phyloP scores from a whole-genome alignment of 2,797 vertebrate genomes.

The Choloepus didactylus region DNA sequence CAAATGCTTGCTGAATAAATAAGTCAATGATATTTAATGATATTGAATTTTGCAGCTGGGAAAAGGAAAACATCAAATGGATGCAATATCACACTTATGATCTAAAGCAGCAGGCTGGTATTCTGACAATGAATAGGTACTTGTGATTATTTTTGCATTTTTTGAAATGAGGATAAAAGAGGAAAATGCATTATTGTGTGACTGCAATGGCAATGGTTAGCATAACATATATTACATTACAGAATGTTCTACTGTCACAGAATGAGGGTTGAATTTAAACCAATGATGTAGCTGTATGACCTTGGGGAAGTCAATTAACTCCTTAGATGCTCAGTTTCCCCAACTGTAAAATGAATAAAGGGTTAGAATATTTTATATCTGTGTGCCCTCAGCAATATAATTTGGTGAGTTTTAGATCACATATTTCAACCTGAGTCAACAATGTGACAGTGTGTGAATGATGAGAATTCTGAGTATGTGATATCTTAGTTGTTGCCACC shows the following conservation, averaged over 20 bases:
- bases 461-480: slow-evolving; percentile 41
- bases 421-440: background rate
- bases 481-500: background rate
- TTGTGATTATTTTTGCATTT: slow-evolving; percentile 61
- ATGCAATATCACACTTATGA: slow-evolving; percentile 58
- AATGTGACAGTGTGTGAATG: background rate
- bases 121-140: slow-evolving; percentile 53
- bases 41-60: slow-evolving; percentile 59
- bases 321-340: background rate
- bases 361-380: slow-evolving; percentile 21
- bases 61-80: slow-evolving; percentile 49
- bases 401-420: background rate
- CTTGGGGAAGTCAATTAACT: slow-evolving; percentile 42
- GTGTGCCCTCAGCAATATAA: background rate
- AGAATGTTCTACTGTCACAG: background rate
- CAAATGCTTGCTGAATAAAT: slow-evolving; percentile 59
- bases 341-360: slow-evolving; percentile 52
- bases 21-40: slow-evolving; percentile 55
- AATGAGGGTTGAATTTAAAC: slow-evolving; percentile 54
- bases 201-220: slow-evolving; percentile 5
- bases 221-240: background rate
- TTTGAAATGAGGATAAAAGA: slow-evolving; percentile 28
- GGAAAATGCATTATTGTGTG: slow-evolving; percentile 26
- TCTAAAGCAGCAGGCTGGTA: slow-evolving; percentile 34
- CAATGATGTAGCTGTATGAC: background rate